phyloP scores from a whole-genome alignment of 2,888 invertebrate genomes.

The Ectobius pallidus region DNA sequence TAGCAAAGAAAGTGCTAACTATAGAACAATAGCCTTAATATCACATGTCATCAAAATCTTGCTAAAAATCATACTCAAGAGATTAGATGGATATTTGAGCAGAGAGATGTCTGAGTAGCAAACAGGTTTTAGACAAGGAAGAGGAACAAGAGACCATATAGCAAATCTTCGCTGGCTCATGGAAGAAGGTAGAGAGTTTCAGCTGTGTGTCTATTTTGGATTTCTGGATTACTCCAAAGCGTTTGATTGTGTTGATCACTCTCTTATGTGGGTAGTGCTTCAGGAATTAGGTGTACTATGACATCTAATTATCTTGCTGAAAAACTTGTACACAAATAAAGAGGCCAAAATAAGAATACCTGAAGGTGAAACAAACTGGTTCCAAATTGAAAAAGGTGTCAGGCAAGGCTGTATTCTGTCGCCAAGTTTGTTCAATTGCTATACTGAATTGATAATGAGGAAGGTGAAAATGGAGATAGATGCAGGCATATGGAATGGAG shows the following conservation, averaged over 20 bases:
- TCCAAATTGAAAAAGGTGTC: neutral
- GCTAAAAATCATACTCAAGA: neutral
- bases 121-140: neutral
- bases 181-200: neutral
- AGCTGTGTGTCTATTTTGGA: neutral
- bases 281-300: neutral
- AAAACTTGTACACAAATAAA: neutral
- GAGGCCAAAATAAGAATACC: neutral
- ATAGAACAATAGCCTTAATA: conserved; percentile 7
- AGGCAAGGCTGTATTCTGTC: too few relatives aligned
- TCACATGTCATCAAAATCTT: neutral
- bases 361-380: neutral
- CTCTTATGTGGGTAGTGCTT: neutral
- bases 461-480: neutral
- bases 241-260: neutral
- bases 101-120: neutral
- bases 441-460: neutral
- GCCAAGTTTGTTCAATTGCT: neutral
- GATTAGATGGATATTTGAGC: neutral
- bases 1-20: neutral
- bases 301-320: neutral
- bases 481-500: neutral
- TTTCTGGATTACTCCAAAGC: neutral
- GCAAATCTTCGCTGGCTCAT: too few relatives aligned
- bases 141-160: neutral